Base-by-base conservation (phyloP, 2,797 vertebrate species). In the Xenops minutus region DNA sequence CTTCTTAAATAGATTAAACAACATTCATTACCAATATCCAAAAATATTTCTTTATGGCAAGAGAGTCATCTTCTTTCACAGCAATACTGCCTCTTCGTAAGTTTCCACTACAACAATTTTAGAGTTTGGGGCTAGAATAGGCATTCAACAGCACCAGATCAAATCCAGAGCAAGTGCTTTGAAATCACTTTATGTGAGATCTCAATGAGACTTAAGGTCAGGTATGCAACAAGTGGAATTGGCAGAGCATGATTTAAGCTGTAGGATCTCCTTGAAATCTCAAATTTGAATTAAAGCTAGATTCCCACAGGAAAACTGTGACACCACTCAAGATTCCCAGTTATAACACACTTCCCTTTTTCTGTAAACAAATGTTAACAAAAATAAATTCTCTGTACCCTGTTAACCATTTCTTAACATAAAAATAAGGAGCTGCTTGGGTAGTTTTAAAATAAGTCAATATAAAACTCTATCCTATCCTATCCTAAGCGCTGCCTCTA, bases 291-390 rank as follows among this genome's bases (percentile, higher is more conserved):
- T 79, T 90, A 82, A 89, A 95, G 88, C 80, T 87, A 91, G 24
- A 80, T 91, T 85, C 76, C 71, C 83, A 79, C 29, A 81, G 48
- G 67, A 71, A 93, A 91, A 86, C 41, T 37, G 64, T 46, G 76
- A 71, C 55, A 46, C 43, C 67, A 30, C 74, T 88, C 71, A 87
- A 61, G 73, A 95, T 88, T 91, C 88, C 63, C 51, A 77, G 20
- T 79, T 94, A 78, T 86, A 87, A 95, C 34, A 88, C 55, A 48
- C 7, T 88, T 95, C 80, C 34, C 56, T 89, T 92, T 71, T 71
- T 92, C 83, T 93, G 83, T 95, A 95, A 96, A 97, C 95, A 96
- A 89, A 37, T 55, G 8, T 67, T 94, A 92, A 92, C 69, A 95
- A 93, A 95, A 94, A 96, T 92, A 96, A 93, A 93, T 68, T 92